phyloP scores from a whole-genome alignment of 2,888 invertebrate species.

The Lithosia quadra region DNA sequence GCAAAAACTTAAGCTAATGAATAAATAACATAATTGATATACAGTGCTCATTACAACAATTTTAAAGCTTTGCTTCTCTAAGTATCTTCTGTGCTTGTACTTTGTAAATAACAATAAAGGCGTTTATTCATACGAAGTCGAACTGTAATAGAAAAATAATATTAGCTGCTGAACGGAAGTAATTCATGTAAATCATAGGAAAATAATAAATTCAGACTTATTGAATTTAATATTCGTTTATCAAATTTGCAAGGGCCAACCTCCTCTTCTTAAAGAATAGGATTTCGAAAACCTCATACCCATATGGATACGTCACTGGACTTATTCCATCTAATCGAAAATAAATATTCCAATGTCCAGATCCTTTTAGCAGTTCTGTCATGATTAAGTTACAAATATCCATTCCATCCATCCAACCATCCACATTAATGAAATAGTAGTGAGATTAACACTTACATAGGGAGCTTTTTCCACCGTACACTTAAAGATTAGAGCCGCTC shows the following conservation, averaged over 20 bases:
- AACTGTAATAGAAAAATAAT: slow-evolving; percentile 47
- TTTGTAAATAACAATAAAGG: neutral
- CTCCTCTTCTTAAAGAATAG: too few relatives aligned
- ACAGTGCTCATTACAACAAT: neutral
- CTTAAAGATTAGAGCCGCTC: slow-evolving; percentile 68
- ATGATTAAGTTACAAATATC: neutral
- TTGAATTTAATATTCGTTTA: too few relatives aligned
- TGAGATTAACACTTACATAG: slow-evolving; percentile 48
- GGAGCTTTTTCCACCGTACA: slow-evolving; percentile 64
- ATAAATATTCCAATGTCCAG: too few relatives aligned
- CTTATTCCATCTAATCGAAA: too few relatives aligned
- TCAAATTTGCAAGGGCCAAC: too few relatives aligned
- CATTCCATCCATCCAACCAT: neutral
- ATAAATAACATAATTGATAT: slow-evolving; percentile 1
- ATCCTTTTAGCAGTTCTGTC: neutral
- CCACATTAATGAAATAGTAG: neutral
- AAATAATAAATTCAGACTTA: too few relatives aligned
- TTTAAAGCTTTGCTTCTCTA: slow-evolving; percentile 6
- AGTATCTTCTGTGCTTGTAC: neutral
- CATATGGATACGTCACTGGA: too few relatives aligned
- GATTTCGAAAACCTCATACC: too few relatives aligned
- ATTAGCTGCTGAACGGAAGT: neutral
- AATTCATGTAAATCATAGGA: too few relatives aligned
- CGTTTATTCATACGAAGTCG: slow-evolving; percentile 29
- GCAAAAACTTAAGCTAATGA: neutral